Conservation (phyloP, 2,888 invertebrate species). For the Agriotes lineatus region DNA sequence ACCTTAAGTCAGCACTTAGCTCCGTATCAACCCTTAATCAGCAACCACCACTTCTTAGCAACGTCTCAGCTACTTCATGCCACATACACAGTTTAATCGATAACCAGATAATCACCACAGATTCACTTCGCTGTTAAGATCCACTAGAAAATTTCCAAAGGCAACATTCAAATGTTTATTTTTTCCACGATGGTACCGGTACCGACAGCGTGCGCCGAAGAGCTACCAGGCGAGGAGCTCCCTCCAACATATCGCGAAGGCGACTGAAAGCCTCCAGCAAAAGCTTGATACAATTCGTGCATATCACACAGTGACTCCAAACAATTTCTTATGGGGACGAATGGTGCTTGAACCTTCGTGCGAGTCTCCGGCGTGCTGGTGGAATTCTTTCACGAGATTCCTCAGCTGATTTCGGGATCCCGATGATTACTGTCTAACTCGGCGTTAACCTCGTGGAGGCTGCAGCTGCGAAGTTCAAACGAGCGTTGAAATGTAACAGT, state of each 20-base stretch:
- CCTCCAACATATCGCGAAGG: constrained; percentile 51
- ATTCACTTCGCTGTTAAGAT: no score
- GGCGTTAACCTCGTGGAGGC: background rate
- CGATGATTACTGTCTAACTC: background rate
- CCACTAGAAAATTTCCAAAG: no score
- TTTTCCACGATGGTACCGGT: no score
- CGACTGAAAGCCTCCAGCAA: constrained; percentile 51
- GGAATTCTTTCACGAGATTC: constrained; percentile 11
- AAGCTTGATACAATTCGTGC: constrained; percentile 47
- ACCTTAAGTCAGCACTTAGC: background rate
- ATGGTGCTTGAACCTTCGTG: constrained; percentile 7
- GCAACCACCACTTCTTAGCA: no score
- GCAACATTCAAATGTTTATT: no score
- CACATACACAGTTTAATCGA: no score
- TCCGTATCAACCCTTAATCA: no score
- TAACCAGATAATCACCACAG: no score
- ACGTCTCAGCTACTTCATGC: no score
- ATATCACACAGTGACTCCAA: constrained; percentile 40
- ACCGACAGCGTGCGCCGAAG: constrained; percentile 7
- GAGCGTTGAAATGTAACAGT: no score
- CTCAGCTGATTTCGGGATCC: background rate
- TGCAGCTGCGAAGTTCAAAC: no score
- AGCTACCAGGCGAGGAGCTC: constrained; percentile 43
- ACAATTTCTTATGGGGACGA: constrained; percentile 34
- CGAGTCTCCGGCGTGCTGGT: constrained; percentile 3